Evolutionary conservation across 2,888 invertebrate species (phyloP).

Genomic region (Scaptomyza parva): DNA sequence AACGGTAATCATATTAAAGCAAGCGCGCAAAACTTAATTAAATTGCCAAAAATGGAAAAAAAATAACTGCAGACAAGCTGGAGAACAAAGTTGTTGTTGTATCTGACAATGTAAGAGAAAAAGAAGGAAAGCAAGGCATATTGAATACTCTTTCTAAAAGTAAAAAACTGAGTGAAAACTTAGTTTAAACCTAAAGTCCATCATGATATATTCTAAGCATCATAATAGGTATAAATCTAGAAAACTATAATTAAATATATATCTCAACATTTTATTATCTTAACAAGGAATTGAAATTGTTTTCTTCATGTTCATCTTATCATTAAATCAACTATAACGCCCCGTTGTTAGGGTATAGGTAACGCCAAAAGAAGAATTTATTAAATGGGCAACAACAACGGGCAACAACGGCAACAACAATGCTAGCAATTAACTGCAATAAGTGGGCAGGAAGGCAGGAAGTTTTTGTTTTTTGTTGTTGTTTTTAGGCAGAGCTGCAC

Average conservation of each 20-base stretch:
- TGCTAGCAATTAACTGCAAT: slow-evolving; percentile 61
- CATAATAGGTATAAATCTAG: too few species aligned
- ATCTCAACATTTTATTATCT: too few species aligned
- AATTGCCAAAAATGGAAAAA: slow-evolving; percentile 63
- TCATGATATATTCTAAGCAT: too few species aligned
- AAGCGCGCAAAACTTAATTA: slow-evolving; percentile 65
- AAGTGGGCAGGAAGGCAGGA: slow-evolving; percentile 68
- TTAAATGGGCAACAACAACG: slow-evolving; percentile 57
- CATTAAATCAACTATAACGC: background rate
- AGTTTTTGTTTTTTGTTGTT: too few species aligned
- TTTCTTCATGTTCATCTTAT: background rate
- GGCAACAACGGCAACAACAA: slow-evolving; percentile 50
- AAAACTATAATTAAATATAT: too few species aligned
- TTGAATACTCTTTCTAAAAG: slow-evolving; percentile 1
- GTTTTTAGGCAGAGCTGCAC: slow-evolving; percentile 59
- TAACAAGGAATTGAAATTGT: too few species aligned
- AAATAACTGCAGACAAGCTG: slow-evolving; percentile 19
- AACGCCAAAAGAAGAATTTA: slow-evolving; percentile 66
- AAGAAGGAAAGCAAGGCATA: background rate
- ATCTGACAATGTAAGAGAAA: slow-evolving; percentile 55
- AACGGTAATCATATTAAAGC: slow-evolving; percentile 72
- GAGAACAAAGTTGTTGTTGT: slow-evolving; percentile 11
- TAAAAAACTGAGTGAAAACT: too few species aligned
- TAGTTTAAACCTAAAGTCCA: too few species aligned
- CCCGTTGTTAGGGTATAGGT: background rate